Percentiles rank a stretch among this genome's conserved stretches.
phyloP scores from a whole-genome alignment of 2,113 vertebrate species.

The Castor canadensis region DNA sequence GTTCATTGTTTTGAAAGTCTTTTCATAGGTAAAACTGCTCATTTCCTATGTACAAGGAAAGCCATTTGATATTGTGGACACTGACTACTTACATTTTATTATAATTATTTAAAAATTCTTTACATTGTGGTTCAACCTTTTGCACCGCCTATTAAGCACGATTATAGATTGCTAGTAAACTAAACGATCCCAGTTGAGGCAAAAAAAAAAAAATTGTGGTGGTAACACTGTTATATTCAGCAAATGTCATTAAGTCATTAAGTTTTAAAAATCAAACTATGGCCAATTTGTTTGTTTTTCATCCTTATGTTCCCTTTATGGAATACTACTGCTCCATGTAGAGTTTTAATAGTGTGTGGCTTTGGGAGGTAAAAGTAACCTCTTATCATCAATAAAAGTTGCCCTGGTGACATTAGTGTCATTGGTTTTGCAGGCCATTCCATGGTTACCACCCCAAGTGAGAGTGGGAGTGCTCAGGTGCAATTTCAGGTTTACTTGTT shows the following conservation, averaged over 20 bases:
- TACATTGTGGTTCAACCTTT: background rate
- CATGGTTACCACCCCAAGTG: background rate
- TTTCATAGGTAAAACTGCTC: background rate
- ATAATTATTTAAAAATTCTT: background rate
- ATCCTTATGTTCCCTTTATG: background rate
- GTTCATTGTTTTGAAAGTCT: background rate
- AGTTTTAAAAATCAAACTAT: constrained; percentile 33
- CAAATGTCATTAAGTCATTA: too few relatives aligned
- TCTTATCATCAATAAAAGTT: background rate
- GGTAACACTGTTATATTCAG: background rate
- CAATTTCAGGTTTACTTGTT: constrained; percentile 41
- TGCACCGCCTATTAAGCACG: background rate
- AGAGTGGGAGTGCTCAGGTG: background rate
- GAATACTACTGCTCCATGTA: background rate
- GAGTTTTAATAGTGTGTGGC: constrained; percentile 12
- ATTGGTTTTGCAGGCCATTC: background rate
- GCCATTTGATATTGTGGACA: background rate
- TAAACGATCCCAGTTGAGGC: background rate
- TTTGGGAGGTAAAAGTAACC: background rate
- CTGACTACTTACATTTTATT: background rate
- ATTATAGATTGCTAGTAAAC: background rate
- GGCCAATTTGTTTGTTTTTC: background rate
- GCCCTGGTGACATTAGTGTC: background rate
- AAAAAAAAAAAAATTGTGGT: background rate
- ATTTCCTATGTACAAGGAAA: background rate